Evolutionary conservation across 2,888 invertebrate genomes (phyloP), one percentile per base, ranked within the genome.

Genomic region (Maniola hyperantus): DNA sequence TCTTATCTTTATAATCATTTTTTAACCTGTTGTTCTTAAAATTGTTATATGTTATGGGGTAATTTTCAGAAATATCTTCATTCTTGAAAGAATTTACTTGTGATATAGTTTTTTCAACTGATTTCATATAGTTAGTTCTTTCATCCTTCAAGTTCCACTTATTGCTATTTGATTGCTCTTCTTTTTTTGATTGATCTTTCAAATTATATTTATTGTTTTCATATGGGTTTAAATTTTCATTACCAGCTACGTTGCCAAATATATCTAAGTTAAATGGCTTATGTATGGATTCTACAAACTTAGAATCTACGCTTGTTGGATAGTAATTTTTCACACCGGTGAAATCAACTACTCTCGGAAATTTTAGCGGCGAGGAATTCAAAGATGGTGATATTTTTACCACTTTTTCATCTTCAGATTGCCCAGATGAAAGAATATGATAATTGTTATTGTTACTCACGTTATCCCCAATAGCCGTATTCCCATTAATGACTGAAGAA

Each of bases 261-360:
- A 60, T 42, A 6, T 73, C 68, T 34, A 70, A 60, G 53, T 64
- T 46, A 33, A 74, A 65, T 64, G 81, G 77, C 72, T 82, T 80
- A 33, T 76, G 71, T 48, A 80, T 78, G 44, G 73, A 74, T 20
- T 76, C 75, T 13, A 79, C 74, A 68, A 82, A 79, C 70, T 84
- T 77, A 68, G 42, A 53, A 8, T 85, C 85, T 2, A 83, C 78
- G 64, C 87, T 87, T 46, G 81, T 76, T 8, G 83, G 84, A 78
- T 87, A 86, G 64, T 78, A 81, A 61, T 82, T 83, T 59, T 84
- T 85, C 13, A 81, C 71, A 68, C 87, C 87, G 1, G 89, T 89
- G 70, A 89, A 92, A 76, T 91, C 91, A 6, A 90, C 79, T 1
- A 89, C 84, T 79, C 83, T 86, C 11, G 83, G 87, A 77, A 85